Evolutionary conservation across 2,797 vertebrate species (phyloP), one percentile per base, ranked within the genome.

Genomic region (Galaxias olidus): DNA sequence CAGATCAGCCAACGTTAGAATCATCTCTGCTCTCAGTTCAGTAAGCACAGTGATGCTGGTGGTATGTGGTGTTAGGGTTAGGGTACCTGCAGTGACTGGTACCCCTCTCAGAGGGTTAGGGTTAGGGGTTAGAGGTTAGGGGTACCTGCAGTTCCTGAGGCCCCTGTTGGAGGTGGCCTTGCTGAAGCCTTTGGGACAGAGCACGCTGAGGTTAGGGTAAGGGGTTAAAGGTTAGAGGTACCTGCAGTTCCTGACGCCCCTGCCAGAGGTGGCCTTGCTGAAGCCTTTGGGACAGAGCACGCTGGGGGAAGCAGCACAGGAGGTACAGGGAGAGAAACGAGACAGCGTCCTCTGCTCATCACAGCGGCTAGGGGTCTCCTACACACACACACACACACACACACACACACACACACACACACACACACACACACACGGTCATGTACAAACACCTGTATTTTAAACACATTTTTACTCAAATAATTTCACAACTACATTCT

Each of bases 111-210:
- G 14, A 1, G 20, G 10, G 46, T 40, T 12, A 12, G 43, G n/a
- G 51, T 46, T 12, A 30, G 48, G 9, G 0, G n/a, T 62, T 40
- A 4, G 47, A 9, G 30, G 30, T 2, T 30, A 6, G 30, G 10
- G n/a, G 6, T 54, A 54, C 55, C 55, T 43, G 12, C 4, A 98
- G 80, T 80, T 90, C 68, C 65, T 78, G n/a, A 73, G 76, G 0
- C 84, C 83, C 0, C 30, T 8, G 8, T 57, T 63, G 10, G 53
- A 65, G 0, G 59, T 77, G 46, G 40, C 49, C 71, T 62, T 92
- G 19, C 55, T 68, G 84, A 90, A 93, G 62, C 91, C 88, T 0
- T 0, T 68, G 0, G 93, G 94, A 71, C 96, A 98, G 1, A n/a
- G 0, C 42, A 50, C 59, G 17, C 47, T 84, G 57, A 41, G 19